A percentile compares a stretch with the other conserved stretches of the same genome.
Evolutionary conservation across 1,140 invertebrate genomes (phyloP).

Genomic region (Drosophila setifemur): DNA sequence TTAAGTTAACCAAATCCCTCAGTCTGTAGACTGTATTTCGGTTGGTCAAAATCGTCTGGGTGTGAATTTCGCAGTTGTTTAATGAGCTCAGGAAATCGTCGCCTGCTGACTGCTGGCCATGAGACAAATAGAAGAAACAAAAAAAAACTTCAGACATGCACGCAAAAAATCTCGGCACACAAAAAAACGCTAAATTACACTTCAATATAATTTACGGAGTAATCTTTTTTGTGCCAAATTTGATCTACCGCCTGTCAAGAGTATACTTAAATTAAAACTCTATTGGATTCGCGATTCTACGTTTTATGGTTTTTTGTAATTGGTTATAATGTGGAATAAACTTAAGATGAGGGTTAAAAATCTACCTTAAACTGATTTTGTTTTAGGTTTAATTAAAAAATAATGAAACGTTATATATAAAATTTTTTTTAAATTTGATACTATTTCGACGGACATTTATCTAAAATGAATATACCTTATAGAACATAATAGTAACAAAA

Average conservation of each 20-base stretch:
- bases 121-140: constrained; percentile 26
- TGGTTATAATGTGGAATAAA: too few species aligned
- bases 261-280: background rate
- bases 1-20: constrained; percentile 10
- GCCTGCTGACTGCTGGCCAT: constrained; percentile 26
- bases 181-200: constrained; percentile 31
- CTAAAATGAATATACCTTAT: background rate
- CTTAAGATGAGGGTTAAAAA: too few species aligned
- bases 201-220: constrained; percentile 30
- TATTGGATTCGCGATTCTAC: background rate
- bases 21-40: background rate
- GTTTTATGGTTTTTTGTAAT: constrained; percentile 7
- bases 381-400: background rate
- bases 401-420: background rate
- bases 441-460: too few species aligned
- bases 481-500: background rate
- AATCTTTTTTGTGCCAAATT: constrained; percentile 14
- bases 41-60: constrained; percentile 18
- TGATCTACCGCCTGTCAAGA: background rate
- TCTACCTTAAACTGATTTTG: background rate
- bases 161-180: constrained; percentile 24
- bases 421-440: too few species aligned
- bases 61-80: constrained; percentile 50
- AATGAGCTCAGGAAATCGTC: constrained; percentile 57
- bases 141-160: constrained; percentile 13